Conservation (phyloP, 1,140 invertebrate genomes). For the Copidosoma floridanum region DNA sequence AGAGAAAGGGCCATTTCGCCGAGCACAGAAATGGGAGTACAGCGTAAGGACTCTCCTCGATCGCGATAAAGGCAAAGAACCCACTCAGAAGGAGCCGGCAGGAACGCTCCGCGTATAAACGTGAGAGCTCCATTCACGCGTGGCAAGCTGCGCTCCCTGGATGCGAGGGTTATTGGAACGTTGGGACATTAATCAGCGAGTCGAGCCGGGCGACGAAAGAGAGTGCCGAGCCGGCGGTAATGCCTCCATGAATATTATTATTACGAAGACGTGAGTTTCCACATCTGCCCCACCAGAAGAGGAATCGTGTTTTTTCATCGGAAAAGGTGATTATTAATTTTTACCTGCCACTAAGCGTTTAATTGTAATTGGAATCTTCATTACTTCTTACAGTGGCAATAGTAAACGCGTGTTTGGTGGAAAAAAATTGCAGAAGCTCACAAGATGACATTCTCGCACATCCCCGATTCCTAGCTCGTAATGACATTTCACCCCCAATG, state of each 20-base stretch:
- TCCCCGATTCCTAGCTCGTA: too few species aligned
- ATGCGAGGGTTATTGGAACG: background rate
- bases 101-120: constrained; percentile 21
- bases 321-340: too few species aligned
- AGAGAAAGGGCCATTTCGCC: background rate
- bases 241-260: constrained; percentile 3
- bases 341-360: too few species aligned
- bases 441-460: too few species aligned
- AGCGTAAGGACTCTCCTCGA: constrained; percentile 12
- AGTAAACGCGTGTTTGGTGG: too few species aligned
- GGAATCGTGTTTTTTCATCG: background rate
- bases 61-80: constrained; percentile 13
- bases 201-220: background rate
- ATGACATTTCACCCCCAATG: too few species aligned
- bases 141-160: too few species aligned
- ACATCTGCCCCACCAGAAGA: too few species aligned
- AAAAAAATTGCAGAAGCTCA: too few species aligned
- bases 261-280: too few species aligned
- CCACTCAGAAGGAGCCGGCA: constrained; percentile 8
- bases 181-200: constrained; percentile 16
- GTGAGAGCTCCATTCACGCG: constrained; percentile 9
- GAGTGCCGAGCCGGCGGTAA: background rate
- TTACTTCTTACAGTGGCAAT: background rate
- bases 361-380: too few species aligned
- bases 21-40: too few species aligned